Evolutionary conservation across 2,888 invertebrate genomes (phyloP).

Genomic region (Lasioglossum villosulum): DNA sequence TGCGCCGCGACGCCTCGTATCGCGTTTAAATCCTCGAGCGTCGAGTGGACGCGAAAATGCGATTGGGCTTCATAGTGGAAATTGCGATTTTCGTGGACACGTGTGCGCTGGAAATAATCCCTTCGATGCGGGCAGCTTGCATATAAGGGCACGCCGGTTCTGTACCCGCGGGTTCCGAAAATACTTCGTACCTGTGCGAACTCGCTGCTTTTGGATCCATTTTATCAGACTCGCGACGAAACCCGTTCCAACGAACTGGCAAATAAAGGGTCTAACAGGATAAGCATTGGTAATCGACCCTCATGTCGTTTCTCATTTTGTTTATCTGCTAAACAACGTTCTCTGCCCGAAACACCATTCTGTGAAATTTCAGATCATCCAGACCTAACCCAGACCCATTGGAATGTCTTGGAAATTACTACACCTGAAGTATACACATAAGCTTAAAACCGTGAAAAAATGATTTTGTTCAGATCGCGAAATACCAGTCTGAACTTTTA

Average conservation of each 20-base stretch:
- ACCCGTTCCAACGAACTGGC: neutral
- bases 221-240: neutral
- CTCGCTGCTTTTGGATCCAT: neutral
- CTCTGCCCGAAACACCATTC: neutral
- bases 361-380: too few species aligned
- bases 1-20: slow-evolving; percentile 6
- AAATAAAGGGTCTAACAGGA: neutral
- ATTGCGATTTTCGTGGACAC: slow-evolving; percentile 19
- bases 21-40: slow-evolving; percentile 56
- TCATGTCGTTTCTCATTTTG: neutral
- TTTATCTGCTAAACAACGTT: neutral
- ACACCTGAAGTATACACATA: too few species aligned
- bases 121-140: neutral
- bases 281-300: too few species aligned
- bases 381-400: too few species aligned
- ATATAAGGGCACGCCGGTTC: neutral
- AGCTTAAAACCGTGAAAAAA: too few species aligned
- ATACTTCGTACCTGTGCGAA: neutral
- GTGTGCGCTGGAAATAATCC: slow-evolving; percentile 8
- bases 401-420: too few species aligned
- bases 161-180: neutral
- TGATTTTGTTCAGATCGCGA: too few species aligned
- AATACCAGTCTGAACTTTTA: too few species aligned
- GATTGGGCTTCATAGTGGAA: slow-evolving; percentile 8
- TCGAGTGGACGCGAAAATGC: slow-evolving; percentile 13